These are phyloP conservation scores for Acanthacorydalis orientalis DNA, from an alignment of 2,888 invertebrate genomes.

Conservation along the genomic window DNA sequence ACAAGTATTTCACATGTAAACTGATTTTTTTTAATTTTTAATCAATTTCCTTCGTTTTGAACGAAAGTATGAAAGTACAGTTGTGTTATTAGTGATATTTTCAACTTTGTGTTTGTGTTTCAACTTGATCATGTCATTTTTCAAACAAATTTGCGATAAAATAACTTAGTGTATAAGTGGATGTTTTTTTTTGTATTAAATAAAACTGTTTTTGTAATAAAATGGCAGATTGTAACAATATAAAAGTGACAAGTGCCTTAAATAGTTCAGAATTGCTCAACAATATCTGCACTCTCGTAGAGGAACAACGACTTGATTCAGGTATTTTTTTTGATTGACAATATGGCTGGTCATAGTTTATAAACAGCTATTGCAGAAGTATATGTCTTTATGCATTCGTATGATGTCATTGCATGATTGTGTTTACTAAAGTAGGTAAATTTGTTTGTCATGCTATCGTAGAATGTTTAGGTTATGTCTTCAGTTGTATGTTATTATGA, in stretches of 20 bases:
- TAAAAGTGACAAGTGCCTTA: slow-evolving; percentile 22
- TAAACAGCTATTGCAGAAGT: neutral
- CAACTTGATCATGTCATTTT: neutral
- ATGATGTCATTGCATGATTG: neutral
- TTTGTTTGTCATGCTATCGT: neutral
- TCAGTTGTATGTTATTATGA: too few relatives aligned
- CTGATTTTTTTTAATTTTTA: neutral
- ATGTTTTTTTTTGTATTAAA: slow-evolving; percentile 10
- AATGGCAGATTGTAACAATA: slow-evolving; percentile 27
- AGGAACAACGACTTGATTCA: neutral
- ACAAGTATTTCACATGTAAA: neutral
- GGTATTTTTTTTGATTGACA: neutral
- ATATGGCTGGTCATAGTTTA: neutral
- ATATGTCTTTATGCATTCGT: neutral
- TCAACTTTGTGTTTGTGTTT: neutral
- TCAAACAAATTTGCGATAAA: too few relatives aligned
- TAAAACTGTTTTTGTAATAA: slow-evolving; percentile 19
- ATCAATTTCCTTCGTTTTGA: neutral
- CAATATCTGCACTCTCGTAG: neutral
- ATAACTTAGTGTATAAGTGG: too few relatives aligned
- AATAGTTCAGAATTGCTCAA: slow-evolving; percentile 10
- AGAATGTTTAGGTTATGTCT: too few relatives aligned
- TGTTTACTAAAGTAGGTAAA: neutral
- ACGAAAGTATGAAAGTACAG: neutral
- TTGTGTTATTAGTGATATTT: neutral